Percentiles rank a stretch among this genome's conserved stretches.
These are phyloP conservation scores for Idaea dimidiata DNA, from an alignment of 2,888 invertebrate genomes.

Conservation along the genomic window DNA sequence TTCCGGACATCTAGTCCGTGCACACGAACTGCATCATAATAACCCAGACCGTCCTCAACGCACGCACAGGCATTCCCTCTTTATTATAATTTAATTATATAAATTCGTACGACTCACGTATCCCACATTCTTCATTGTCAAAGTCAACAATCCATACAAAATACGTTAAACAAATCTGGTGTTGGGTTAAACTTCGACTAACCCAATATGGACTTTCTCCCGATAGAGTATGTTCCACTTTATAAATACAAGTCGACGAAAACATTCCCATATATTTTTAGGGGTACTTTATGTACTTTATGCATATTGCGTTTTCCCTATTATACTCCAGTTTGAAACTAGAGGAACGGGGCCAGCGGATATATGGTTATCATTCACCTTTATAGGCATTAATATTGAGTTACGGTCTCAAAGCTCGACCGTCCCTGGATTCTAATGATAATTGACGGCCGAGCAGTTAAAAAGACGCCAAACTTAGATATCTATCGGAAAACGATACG, in stretches of 20 bases:
- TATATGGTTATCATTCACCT: conserved; percentile 71
- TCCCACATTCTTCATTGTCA: neutral
- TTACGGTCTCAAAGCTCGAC: conserved; percentile 54
- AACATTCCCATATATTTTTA: conserved; percentile 26
- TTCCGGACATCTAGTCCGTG: conserved; percentile 52
- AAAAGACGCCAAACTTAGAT: conserved; percentile 68
- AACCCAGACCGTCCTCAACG: conserved; percentile 35
- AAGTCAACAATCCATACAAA: neutral
- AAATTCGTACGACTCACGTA: neutral
- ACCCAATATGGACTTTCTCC: neutral
- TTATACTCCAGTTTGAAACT: conserved; percentile 48
- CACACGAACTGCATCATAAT: conserved; percentile 67
- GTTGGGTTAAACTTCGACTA: neutral
- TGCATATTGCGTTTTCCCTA: conserved; percentile 48
- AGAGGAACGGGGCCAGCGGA: conserved; percentile 47
- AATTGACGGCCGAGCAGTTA: conserved; percentile 69
- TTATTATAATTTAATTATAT: conserved; percentile 33
- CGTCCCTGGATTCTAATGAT: conserved; percentile 66
- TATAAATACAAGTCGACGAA: conserved; percentile 22
- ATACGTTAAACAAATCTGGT: neutral
- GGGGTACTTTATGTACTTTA: conserved; percentile 20
- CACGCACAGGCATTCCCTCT: conserved; percentile 55
- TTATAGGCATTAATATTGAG: conserved; percentile 76
- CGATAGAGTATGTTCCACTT: conserved; percentile 8
- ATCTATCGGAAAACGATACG: conserved; percentile 45